A percentile compares a stretch with the other conserved stretches of the same genome.
phyloP scores from a whole-genome alignment of 2,797 vertebrate genomes.

The Sebastes umbrosus region DNA sequence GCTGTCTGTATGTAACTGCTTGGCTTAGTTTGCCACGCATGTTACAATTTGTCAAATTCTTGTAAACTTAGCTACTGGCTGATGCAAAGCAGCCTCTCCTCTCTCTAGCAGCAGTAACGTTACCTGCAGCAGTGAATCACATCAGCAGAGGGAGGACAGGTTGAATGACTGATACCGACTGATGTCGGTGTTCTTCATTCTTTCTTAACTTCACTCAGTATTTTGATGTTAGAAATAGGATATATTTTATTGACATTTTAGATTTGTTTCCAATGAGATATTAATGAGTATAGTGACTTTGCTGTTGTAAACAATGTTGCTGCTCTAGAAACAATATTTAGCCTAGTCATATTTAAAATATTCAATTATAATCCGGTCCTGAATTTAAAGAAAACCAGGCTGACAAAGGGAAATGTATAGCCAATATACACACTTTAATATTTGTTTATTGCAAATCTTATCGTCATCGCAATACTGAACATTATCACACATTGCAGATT shows the following conservation, averaged over 20 bases:
- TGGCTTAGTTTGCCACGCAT: neutral
- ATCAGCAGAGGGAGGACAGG: too few species aligned
- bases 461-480: neutral
- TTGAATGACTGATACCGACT: too few species aligned
- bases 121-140: too few species aligned
- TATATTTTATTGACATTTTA: neutral
- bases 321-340: neutral
- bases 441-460: neutral
- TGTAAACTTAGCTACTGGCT: too few species aligned
- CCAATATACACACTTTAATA: too few species aligned
- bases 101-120: too few species aligned
- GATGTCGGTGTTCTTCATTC: too few species aligned
- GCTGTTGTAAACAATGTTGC: neutral
- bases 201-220: neutral
- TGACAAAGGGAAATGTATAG: too few species aligned
- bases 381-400: too few species aligned
- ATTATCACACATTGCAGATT: neutral
- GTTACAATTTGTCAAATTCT: neutral
- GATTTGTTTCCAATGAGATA: neutral
- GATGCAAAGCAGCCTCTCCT: too few species aligned
- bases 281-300: neutral
- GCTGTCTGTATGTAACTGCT: neutral
- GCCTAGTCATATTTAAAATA: neutral
- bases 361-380: too few species aligned
- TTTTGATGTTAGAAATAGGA: neutral